A percentile compares a stretch with the other conserved stretches of the same genome.
Evolutionary conservation across 2,113 vertebrate genomes (phyloP).

Genomic region (Zosterops pallidus): DNA sequence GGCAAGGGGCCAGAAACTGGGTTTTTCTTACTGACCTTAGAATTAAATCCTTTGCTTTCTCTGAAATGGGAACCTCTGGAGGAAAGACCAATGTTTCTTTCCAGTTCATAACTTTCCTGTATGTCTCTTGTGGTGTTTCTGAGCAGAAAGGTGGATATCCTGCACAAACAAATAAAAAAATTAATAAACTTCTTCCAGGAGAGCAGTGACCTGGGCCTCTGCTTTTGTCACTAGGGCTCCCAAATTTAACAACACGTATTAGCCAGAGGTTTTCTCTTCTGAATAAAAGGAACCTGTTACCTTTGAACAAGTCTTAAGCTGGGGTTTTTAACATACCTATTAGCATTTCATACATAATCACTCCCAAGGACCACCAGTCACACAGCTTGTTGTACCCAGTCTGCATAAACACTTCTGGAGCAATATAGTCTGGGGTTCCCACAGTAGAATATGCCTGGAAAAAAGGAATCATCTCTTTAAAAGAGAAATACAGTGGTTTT

Average conservation of each 20-base stretch:
- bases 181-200: background rate
- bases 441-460: constrained; percentile 94
- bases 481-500: background rate
- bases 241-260: background rate
- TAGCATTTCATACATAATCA: constrained; percentile 99
- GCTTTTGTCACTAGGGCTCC: background rate
- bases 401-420: constrained; percentile 96
- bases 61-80: constrained; percentile 96
- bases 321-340: constrained; percentile 81
- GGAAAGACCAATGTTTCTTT: constrained; percentile 96
- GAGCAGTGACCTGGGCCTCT: background rate
- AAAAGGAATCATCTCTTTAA: constrained; percentile 1
- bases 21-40: constrained; percentile 78
- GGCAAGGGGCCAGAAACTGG: background rate
- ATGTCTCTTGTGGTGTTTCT: constrained; percentile 97
- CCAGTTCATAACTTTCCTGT: constrained; percentile 99
- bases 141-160: constrained; percentile 99
- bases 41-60: constrained; percentile 95
- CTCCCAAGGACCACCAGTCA: constrained; percentile 98
- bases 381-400: constrained; percentile 97
- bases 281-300: background rate
- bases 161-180: constrained; percentile 45
- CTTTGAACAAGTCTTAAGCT: background rate
- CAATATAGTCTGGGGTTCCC: constrained; percentile 97
- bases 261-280: background rate